Conservation (phyloP, 2,888 invertebrate genomes). For the Scaptomyza flava region DNA sequence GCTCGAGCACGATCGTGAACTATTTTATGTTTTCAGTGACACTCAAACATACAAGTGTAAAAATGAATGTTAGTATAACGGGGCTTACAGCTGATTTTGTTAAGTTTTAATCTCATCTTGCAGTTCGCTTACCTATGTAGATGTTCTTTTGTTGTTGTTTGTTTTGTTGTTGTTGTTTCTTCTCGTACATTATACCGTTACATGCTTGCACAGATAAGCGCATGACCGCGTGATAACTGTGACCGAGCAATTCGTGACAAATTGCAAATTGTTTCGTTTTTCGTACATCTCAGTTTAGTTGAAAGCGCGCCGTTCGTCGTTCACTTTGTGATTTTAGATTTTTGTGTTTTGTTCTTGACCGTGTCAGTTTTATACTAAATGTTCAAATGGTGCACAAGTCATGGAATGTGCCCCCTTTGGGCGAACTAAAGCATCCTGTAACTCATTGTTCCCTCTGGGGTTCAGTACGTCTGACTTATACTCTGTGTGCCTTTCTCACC, state of each 20-base stretch:
- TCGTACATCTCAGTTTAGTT: slow-evolving; percentile 18
- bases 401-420: slow-evolving; percentile 51
- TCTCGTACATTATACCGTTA: slow-evolving; percentile 30
- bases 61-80: too few relatives aligned
- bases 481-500: slow-evolving; percentile 82
- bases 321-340: not conserved
- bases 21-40: too few relatives aligned
- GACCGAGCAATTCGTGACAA: slow-evolving; percentile 65
- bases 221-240: slow-evolving; percentile 28
- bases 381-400: slow-evolving; percentile 51
- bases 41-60: too few relatives aligned
- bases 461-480: slow-evolving; percentile 82
- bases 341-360: not conserved
- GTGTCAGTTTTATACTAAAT: not conserved
- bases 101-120: slow-evolving; percentile 1
- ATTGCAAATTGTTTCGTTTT: slow-evolving; percentile 45
- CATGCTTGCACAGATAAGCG: slow-evolving; percentile 42
- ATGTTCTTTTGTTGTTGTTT: too few relatives aligned
- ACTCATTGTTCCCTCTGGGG: slow-evolving; percentile 64
- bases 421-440: not conserved
- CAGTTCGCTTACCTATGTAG: not conserved
- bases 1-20: too few relatives aligned
- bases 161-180: slow-evolving; percentile 13
- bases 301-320: slow-evolving; percentile 12
- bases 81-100: slow-evolving; percentile 25